Percentiles rank a stretch among this genome's conserved stretches.
phyloP scores from a whole-genome alignment of 2,113 vertebrate species.

The Alethe castanea region DNA sequence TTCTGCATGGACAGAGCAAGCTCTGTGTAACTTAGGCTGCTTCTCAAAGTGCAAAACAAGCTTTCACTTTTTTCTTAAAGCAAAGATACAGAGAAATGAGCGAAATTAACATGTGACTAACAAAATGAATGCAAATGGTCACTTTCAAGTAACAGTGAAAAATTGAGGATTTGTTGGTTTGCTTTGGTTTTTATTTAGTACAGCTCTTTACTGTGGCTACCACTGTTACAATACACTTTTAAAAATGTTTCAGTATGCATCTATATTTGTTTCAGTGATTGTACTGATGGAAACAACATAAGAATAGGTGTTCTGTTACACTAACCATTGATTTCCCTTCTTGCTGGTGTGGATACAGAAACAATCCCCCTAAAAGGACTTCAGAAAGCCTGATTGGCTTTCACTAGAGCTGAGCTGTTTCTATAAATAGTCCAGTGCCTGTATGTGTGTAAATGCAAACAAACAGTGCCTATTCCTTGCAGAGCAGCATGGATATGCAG shows the following conservation, averaged over 20 bases:
- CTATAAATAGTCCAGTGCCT: constrained; percentile 35
- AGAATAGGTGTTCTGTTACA: neutral
- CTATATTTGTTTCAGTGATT: neutral
- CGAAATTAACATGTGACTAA: neutral
- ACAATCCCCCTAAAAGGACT: neutral
- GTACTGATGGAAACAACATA: neutral
- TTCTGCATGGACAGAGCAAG: neutral
- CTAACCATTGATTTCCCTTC: neutral
- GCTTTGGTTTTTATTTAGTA: neutral
- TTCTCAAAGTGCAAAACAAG: neutral
- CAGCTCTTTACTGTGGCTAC: neutral
- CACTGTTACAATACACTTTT: neutral
- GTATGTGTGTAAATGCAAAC: neutral
- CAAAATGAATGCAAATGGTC: neutral
- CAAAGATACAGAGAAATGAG: neutral
- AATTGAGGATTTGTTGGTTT: neutral
- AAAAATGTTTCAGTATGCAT: neutral
- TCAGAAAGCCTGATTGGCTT: constrained; percentile 24
- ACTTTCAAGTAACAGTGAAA: neutral
- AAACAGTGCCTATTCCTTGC: neutral
- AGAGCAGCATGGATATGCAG: neutral
- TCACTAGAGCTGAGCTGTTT: neutral
- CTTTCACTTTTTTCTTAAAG: neutral
- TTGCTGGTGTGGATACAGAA: neutral
- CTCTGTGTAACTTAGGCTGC: neutral